Base-by-base conservation (phyloP, 2,888 invertebrate genomes). In the Melieria crassipennis region DNA sequence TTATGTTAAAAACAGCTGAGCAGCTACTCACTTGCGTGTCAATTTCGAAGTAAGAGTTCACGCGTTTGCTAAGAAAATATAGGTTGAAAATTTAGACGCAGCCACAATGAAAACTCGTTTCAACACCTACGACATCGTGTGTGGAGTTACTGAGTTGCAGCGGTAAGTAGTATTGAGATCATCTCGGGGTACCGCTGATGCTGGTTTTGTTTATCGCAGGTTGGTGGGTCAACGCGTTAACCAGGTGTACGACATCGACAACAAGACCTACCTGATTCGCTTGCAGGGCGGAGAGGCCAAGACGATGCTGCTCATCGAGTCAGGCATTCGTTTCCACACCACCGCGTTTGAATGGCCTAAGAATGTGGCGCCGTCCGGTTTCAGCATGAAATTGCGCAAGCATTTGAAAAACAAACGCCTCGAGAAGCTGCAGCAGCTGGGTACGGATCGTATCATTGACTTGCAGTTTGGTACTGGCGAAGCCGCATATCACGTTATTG, bases 301-400 rank as follows among this genome's bases (percentile, higher is more conserved):
- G 88, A 90, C 90, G 66, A 91, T 98, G 9, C 88, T 99, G 47
- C 87, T 99, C 7, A 87, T 99, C 48, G 99, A 99, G 88, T 99
- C 98, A 0, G 99, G 98, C 0, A 94, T 92, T 78, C 89, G 98
- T 72, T 92, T 99, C 73, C 99, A 99, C 84, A 93, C 93, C 5
- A 99, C 99, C 10, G 93, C 91, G 55, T 99, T 96, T 88, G 98
- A 99, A 84, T 99, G 99, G 99, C 98, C 99, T 0, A 99, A 99
- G 88, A 97, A 97, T 89, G 90, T 92, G 56, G 94, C 94, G 6
- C 98, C 96, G 0, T 97, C 97, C 0, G 96, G 97, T 1, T 99
- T 99, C 84, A 94, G 96, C 75, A 99, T 99, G 99, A 99, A 99
- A 89, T 89, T 99, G 84, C 89, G 99, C 66, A 99, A 99, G 87